A percentile compares a stretch with the other conserved stretches of the same genome.
Evolutionary conservation across 1,140 invertebrate species (phyloP).

Genomic region (Drosophila dunni): DNA sequence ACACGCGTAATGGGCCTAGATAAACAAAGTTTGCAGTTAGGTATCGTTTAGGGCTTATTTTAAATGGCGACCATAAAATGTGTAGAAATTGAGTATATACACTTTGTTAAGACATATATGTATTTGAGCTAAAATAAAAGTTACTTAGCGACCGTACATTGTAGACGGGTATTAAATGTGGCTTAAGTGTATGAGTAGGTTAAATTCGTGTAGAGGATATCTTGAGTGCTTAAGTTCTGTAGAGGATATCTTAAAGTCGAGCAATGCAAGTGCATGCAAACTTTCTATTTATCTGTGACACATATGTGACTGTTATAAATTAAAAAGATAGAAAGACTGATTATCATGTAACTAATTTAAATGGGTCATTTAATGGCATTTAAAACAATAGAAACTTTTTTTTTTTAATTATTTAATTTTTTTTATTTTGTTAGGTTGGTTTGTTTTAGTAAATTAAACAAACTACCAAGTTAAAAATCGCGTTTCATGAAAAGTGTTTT

Average conservation of each 20-base stretch:
- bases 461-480: not conserved
- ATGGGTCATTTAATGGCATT: not conserved
- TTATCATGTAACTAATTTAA: not conserved
- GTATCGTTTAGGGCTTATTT: not conserved
- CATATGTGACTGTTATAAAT: not conserved
- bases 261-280: not conserved
- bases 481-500: not conserved
- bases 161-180: not conserved
- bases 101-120: not conserved
- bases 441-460: not conserved
- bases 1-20: slow-evolving; percentile 3
- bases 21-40: slow-evolving; percentile 19
- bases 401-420: not conserved
- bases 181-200: not conserved
- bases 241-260: slow-evolving; percentile 7
- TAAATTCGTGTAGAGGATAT: not conserved
- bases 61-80: not conserved
- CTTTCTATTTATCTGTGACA: slow-evolving; percentile 17
- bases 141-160: not conserved
- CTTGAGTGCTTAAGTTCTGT: not conserved
- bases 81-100: not conserved
- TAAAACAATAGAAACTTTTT: not conserved
- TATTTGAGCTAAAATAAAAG: no score
- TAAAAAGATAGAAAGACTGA: not conserved
- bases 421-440: no score